These are phyloP conservation scores for Ennomos quercinarius DNA, from an alignment of 2,888 invertebrate genomes.

Conservation along the genomic window DNA sequence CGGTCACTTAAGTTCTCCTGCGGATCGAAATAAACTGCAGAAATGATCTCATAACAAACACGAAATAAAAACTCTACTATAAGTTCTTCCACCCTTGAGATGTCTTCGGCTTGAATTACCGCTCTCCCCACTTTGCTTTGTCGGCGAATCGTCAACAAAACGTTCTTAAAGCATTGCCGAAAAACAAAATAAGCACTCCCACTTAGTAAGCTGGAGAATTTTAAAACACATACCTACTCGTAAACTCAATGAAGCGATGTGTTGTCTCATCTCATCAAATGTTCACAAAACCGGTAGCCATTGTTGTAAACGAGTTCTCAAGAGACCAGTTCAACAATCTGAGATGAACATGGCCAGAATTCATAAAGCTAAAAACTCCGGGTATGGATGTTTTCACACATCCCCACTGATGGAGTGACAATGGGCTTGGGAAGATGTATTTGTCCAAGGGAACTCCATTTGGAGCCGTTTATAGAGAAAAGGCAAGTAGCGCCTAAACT, in stretches of 20 bases:
- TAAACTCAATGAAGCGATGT: constrained; percentile 39
- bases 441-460: constrained; percentile 25
- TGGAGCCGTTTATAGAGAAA: constrained; percentile 18
- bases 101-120: background rate
- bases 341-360: constrained; percentile 35
- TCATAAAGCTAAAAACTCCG: constrained; percentile 24
- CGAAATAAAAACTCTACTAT: too few species aligned
- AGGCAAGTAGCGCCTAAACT: constrained; percentile 28
- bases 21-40: too few species aligned
- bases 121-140: constrained; percentile 9
- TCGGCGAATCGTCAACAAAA: constrained; percentile 20
- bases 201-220: constrained; percentile 25
- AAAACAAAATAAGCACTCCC: constrained; percentile 21
- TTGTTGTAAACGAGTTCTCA: constrained; percentile 41
- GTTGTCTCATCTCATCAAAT: constrained; percentile 41
- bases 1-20: too few species aligned
- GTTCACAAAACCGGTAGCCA: constrained; percentile 42
- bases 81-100: background rate
- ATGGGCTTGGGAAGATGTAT: constrained; percentile 20
- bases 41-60: too few species aligned
- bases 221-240: constrained; percentile 34
- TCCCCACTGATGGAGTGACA: constrained; percentile 28
- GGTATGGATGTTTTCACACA: constrained; percentile 38
- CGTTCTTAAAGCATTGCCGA: constrained; percentile 10
- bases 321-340: constrained; percentile 38